These are phyloP conservation scores for Galaxias olidus DNA, from an alignment of 2,797 vertebrate species.

Conservation along the genomic window DNA sequence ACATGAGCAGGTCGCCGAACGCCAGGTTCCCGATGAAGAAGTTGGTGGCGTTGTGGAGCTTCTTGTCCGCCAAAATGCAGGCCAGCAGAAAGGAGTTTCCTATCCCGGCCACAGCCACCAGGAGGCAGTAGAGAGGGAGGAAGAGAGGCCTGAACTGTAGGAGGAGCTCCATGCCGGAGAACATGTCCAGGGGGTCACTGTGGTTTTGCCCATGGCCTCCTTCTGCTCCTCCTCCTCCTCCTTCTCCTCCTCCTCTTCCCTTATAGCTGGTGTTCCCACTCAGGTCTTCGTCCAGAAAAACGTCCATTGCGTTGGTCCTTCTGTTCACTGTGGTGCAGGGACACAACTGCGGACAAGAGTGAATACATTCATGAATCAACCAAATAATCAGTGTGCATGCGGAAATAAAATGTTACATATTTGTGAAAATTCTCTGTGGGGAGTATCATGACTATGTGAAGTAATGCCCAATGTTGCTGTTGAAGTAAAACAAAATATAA, in stretches of 20 bases:
- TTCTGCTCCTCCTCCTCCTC: conserved; percentile 24
- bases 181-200: conserved; percentile 70
- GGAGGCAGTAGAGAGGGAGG: conserved; percentile 75
- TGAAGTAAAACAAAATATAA: too few relatives aligned
- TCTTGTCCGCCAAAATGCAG: conserved; percentile 76
- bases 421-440: too few relatives aligned
- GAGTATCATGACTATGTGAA: too few relatives aligned
- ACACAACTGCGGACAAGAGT: too few relatives aligned
- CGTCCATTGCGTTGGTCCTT: conserved; percentile 46
- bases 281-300: conserved; percentile 50
- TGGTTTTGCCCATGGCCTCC: conserved; percentile 57
- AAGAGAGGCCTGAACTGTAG: conserved; percentile 74
- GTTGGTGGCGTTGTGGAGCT: conserved; percentile 82
- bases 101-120: conserved; percentile 74
- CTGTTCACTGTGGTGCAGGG: too few relatives aligned
- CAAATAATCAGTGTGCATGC: too few relatives aligned
- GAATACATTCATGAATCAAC: too few relatives aligned
- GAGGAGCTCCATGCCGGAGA: conserved; percentile 75
- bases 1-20: conserved; percentile 80
- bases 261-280: conserved; percentile 39
- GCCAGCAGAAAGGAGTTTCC: conserved; percentile 77
- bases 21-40: conserved; percentile 83
- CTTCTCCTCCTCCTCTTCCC: conserved; percentile 12
- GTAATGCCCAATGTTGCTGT: too few relatives aligned
- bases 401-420: too few relatives aligned